Conservation (phyloP, 1,140 invertebrate species). For the Drosophila insularis region DNA sequence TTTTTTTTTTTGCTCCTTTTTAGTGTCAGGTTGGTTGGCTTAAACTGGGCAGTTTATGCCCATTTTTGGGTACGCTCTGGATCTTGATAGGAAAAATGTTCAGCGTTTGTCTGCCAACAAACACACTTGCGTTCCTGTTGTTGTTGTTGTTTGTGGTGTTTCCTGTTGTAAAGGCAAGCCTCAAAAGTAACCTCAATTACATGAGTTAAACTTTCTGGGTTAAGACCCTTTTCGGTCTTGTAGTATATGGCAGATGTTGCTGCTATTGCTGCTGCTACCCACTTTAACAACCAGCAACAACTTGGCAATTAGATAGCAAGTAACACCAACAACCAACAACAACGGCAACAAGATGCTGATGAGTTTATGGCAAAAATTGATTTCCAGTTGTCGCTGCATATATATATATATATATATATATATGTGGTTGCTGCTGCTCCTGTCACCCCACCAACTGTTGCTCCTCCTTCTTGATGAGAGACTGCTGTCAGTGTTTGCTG, state of each 20-base stretch:
- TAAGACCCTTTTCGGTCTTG: slow-evolving; percentile 61
- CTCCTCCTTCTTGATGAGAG: slow-evolving; percentile 45
- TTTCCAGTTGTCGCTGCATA: slow-evolving; percentile 71
- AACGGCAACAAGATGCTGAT: slow-evolving; percentile 53
- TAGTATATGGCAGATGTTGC: not conserved
- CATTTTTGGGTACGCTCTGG: slow-evolving; percentile 63
- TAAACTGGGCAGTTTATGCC: slow-evolving; percentile 57
- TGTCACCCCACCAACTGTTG: not conserved
- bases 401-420: too few species aligned
- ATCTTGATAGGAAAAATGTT: slow-evolving; percentile 78
- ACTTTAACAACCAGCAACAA: slow-evolving; percentile 4
- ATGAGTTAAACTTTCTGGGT: slow-evolving; percentile 61
- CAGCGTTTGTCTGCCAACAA: slow-evolving; percentile 71
- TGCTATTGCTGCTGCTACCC: not conserved
- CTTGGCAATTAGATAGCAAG: slow-evolving; percentile 73
- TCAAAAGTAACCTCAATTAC: slow-evolving; percentile 76
- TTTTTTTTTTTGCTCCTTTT: not conserved
- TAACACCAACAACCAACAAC: slow-evolving; percentile 29
- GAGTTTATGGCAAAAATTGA: slow-evolving; percentile 80
- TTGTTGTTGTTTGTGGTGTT: slow-evolving; percentile 41
- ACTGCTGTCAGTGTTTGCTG: slow-evolving; percentile 65
- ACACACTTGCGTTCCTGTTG: slow-evolving; percentile 19
- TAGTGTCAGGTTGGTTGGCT: slow-evolving; percentile 11
- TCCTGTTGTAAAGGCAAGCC: slow-evolving; percentile 46
- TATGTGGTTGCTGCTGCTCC: slow-evolving; percentile 17